Percentiles rank a stretch among this genome's conserved stretches.
Evolutionary conservation across 2,888 invertebrate species (phyloP).

Genomic region (Dynastes hyllus): DNA sequence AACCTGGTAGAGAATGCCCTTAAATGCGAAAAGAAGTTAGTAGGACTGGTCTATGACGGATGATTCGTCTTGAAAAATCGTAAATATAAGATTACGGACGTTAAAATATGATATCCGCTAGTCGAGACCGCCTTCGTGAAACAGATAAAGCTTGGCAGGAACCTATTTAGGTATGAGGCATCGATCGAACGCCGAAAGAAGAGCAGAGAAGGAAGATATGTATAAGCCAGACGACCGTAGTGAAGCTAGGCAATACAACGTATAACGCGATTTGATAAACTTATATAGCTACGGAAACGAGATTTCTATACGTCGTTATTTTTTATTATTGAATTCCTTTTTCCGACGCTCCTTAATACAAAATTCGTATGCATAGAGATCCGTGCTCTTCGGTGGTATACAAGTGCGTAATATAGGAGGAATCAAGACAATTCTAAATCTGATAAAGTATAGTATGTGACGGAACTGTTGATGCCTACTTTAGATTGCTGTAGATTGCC

Average conservation of each 20-base stretch:
- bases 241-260: constrained; percentile 13
- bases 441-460: constrained; percentile 6
- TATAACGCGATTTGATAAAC: constrained; percentile 21
- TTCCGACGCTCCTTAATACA: constrained; percentile 1
- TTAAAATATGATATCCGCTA: constrained; percentile 19
- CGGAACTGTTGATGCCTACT: neutral
- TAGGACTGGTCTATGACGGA: neutral
- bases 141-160: constrained; percentile 12
- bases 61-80: neutral
- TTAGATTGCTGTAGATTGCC: neutral
- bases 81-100: constrained; percentile 25
- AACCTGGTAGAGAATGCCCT: neutral
- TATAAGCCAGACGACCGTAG: neutral
- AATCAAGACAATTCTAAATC: constrained; percentile 18
- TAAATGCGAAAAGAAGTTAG: neutral
- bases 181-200: neutral
- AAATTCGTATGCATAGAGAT: constrained; percentile 18
- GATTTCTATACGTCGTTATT: constrained; percentile 34
- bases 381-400: neutral
- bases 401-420: neutral
- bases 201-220: neutral
- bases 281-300: constrained; percentile 22
- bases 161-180: neutral
- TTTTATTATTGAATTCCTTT: constrained; percentile 18
- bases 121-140: neutral